These are phyloP conservation scores for Rhadina sibilatrix DNA, from an alignment of 2,113 vertebrate species.

Conservation along the genomic window DNA sequence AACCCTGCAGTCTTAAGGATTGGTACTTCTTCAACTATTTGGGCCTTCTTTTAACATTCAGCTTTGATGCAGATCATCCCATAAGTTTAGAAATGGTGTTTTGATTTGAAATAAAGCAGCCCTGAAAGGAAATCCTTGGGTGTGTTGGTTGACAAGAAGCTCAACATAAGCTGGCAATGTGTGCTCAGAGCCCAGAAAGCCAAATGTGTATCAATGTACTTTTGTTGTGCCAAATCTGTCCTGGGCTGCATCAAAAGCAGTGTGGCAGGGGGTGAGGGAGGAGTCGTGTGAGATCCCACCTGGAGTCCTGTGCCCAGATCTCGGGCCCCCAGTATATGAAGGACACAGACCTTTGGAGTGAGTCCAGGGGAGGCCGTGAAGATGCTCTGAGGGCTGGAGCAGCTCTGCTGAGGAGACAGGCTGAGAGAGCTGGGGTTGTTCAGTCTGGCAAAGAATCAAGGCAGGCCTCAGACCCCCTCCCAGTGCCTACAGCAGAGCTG, in stretches of 20 bases:
- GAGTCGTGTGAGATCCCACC: background rate
- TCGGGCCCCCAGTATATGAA: background rate
- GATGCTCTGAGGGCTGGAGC: background rate
- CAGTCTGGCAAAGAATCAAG: background rate
- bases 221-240: background rate
- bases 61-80: background rate
- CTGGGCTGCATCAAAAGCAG: background rate
- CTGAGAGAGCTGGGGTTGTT: background rate
- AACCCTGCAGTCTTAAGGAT: background rate
- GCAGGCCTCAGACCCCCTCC: background rate
- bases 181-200: background rate
- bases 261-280: background rate
- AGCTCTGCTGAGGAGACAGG: background rate
- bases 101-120: background rate
- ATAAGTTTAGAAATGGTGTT: background rate
- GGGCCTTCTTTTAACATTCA: background rate
- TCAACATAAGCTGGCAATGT: background rate
- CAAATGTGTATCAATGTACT: background rate
- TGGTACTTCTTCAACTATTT: background rate
- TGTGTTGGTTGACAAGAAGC: background rate
- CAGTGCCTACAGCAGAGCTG: background rate
- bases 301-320: background rate
- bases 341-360: background rate
- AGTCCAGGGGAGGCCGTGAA: background rate
- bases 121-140: background rate